Base-by-base conservation (phyloP, 2,113 vertebrate species). In the Cryptotis parvus region DNA sequence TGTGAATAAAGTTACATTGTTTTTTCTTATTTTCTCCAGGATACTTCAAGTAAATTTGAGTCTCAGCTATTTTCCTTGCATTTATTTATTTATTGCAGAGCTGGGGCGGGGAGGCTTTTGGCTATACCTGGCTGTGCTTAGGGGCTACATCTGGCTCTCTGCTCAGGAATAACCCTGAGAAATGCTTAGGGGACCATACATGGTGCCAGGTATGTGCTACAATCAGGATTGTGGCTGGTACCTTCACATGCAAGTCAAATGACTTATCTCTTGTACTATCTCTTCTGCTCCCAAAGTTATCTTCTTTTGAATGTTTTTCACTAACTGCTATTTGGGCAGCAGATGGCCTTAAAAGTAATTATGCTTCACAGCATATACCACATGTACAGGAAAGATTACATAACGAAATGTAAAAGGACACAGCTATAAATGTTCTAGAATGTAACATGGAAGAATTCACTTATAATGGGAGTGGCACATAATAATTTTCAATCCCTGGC, bases 1-100 rank as follows among this genome's bases (percentile, higher is more conserved):
- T 89, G 65, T 91, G 74, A 87, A 74, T 49, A 31, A 16, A 87
- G 70, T 78, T 20, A 84, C 55, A 76, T n/a, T 78, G 82, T 84
- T 22, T 84, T 22, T 70, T 75, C 78, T 75, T 58, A 39, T 93
- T 55, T 89, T 58, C 49, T 91, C 27, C 52, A 73, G 41, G 26
- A 43, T 76, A 69, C 89, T 16, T 91, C n/a, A 58, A 87, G 27
- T 75, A 52, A 18, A 49, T 16, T 82, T 63, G 31, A 49, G 68
- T 37, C 37, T 70, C 45, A 68, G 74, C 31, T 87, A 55, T 70
- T 83, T 68, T 85, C 75, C 55, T 58, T 58, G 20, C 24, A 20
- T 58, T 58, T 20, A 58, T 58, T 58, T 58, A 22, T 58, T 58
- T 58, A 22, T 58, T 24, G 4, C 22, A 49, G 45, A 10, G 18